Evolutionary conservation across 1,140 invertebrate genomes (phyloP).

Genomic region (Andrena cerasifolii): DNA sequence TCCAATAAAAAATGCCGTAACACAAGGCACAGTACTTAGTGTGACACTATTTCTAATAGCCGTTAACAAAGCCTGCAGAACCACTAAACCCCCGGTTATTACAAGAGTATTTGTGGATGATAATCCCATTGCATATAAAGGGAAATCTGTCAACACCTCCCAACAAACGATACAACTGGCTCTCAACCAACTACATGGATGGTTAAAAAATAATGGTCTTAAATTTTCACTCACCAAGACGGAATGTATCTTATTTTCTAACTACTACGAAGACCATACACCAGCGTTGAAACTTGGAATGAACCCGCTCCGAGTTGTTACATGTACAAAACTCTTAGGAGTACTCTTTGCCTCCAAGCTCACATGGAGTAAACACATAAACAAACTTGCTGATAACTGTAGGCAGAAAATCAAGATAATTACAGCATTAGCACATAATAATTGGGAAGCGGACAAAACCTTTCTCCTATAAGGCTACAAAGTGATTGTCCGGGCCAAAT

Average conservation of each 20-base stretch:
- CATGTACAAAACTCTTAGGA: constrained; percentile 14
- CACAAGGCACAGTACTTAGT: constrained; percentile 4
- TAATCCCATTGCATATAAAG: constrained; percentile 1
- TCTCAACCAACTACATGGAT: neutral
- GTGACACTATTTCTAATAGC: constrained; percentile 13
- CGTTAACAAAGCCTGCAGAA: neutral
- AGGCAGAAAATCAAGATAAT: neutral
- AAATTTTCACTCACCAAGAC: constrained; percentile 37
- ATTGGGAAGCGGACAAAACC: constrained; percentile 18
- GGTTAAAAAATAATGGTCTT: constrained; percentile 2
- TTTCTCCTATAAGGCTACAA: neutral
- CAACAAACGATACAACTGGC: neutral
- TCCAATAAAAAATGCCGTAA: neutral
- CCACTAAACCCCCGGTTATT: neutral
- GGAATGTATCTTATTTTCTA: constrained; percentile 14
- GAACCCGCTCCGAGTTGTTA: neutral
- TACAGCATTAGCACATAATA: constrained; percentile 16
- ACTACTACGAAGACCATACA: neutral
- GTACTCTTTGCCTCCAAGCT: constrained; percentile 9
- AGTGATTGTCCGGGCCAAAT: constrained; percentile 10
- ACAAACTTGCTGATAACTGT: neutral
- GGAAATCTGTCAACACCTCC: neutral
- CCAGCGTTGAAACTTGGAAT: neutral
- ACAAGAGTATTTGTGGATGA: constrained; percentile 23
- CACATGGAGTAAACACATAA: constrained; percentile 1